Evolutionary conservation across 2,888 invertebrate genomes (phyloP).

Genomic region (Hofmannophila pseudospretella): DNA sequence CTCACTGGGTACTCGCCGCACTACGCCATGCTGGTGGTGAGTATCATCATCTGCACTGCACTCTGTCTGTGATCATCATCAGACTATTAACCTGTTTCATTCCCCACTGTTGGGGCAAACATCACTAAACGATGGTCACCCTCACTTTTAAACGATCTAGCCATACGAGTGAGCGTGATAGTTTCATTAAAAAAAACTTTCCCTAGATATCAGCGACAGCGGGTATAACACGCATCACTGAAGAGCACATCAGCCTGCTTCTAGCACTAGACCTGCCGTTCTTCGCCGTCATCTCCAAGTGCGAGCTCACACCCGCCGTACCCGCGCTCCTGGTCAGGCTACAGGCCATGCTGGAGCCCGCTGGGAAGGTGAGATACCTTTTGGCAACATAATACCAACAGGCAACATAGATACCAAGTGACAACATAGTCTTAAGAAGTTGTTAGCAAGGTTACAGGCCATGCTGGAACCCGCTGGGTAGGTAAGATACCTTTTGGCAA

Average conservation of each 20-base stretch:
- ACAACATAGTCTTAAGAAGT: too few species aligned
- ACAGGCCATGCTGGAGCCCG: slow-evolving; percentile 29
- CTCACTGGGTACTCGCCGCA: slow-evolving; percentile 96
- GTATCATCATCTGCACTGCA: too few species aligned
- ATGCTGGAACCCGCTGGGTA: too few species aligned
- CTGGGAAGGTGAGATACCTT: slow-evolving; percentile 42
- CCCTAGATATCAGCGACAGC: slow-evolving; percentile 87
- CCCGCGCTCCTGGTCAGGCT: slow-evolving; percentile 82
- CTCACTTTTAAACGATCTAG: background rate
- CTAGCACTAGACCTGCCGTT: slow-evolving; percentile 91
- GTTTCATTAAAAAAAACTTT: too few species aligned
- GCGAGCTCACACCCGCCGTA: slow-evolving; percentile 88
- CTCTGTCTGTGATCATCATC: too few species aligned
- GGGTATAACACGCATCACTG: slow-evolving; percentile 89
- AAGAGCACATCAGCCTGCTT: slow-evolving; percentile 93
- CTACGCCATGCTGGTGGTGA: slow-evolving; percentile 70
- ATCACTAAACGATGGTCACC: too few species aligned
- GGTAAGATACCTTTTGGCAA: too few species aligned
- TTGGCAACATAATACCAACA: too few species aligned
- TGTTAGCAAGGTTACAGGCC: too few species aligned
- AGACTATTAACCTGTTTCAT: too few species aligned
- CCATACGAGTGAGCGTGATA: background rate
- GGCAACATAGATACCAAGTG: too few species aligned
- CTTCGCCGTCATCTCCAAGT: slow-evolving; percentile 96
- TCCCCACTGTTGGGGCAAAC: too few species aligned